phyloP scores from a whole-genome alignment of 2,888 invertebrate genomes.

The Epirrhoe alternata region DNA sequence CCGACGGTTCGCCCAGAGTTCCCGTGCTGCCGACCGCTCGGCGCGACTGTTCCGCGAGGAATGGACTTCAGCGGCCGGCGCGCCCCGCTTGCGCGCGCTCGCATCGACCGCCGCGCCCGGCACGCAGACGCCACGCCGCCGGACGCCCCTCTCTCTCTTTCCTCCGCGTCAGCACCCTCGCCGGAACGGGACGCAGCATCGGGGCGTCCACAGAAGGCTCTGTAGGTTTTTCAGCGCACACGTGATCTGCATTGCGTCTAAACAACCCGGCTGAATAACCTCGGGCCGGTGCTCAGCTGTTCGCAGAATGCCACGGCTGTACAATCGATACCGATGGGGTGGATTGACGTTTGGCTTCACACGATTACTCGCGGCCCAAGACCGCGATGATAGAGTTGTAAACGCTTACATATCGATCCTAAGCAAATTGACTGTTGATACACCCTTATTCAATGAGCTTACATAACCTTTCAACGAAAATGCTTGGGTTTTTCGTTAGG shows the following conservation, averaged over 20 bases:
- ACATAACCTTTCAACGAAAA: neutral
- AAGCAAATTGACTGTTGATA: slow-evolving; percentile 17
- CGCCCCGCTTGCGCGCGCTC: slow-evolving; percentile 63
- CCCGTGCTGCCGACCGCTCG: slow-evolving; percentile 48
- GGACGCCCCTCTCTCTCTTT: slow-evolving; percentile 55
- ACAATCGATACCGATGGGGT: slow-evolving; percentile 75
- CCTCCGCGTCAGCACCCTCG: slow-evolving; percentile 19
- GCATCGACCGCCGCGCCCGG: slow-evolving; percentile 69
- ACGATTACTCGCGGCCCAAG: slow-evolving; percentile 28
- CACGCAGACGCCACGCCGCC: slow-evolving; percentile 77
- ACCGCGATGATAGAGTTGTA: slow-evolving; percentile 25
- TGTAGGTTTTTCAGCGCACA: slow-evolving; percentile 76
- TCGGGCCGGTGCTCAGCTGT: slow-evolving; percentile 75
- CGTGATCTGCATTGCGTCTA: slow-evolving; percentile 85
- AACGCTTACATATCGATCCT: slow-evolving; percentile 24
- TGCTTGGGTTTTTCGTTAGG: neutral
- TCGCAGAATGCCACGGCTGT: slow-evolving; percentile 65
- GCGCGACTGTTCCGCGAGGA: slow-evolving; percentile 78
- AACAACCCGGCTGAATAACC: slow-evolving; percentile 81
- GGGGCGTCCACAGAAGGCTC: slow-evolving; percentile 74
- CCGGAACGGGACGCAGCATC: slow-evolving; percentile 51
- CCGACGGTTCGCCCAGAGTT: slow-evolving; percentile 74
- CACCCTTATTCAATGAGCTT: slow-evolving; percentile 20
- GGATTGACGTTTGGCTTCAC: slow-evolving; percentile 51
- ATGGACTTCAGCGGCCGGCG: slow-evolving; percentile 53